phyloP scores from a whole-genome alignment of 2,888 invertebrate species.

The Monochamus alternatus region DNA sequence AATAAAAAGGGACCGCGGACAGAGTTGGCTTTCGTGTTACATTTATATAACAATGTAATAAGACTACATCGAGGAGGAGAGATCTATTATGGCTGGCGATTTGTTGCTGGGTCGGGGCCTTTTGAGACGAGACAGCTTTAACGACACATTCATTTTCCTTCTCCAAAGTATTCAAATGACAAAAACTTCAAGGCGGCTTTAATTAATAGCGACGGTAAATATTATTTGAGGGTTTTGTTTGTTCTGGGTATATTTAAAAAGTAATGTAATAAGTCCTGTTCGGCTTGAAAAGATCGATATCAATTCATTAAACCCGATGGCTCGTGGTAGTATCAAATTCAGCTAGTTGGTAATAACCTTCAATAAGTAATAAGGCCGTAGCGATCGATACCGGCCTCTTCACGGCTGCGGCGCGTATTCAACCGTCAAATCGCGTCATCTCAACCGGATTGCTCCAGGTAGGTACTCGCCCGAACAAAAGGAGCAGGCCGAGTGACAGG shows the following conservation, averaged over 20 bases:
- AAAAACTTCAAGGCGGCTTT: too few relatives aligned
- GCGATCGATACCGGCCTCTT: slow-evolving; percentile 46
- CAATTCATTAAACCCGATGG: slow-evolving; percentile 51
- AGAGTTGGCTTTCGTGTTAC: slow-evolving; percentile 6
- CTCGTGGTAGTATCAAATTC: slow-evolving; percentile 52
- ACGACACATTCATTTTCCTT: not conserved
- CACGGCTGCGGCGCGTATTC: slow-evolving; percentile 47
- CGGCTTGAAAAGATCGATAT: slow-evolving; percentile 39
- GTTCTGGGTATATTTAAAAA: not conserved
- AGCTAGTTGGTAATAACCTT: slow-evolving; percentile 52
- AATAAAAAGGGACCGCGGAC: slow-evolving; percentile 11
- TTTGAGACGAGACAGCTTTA: not conserved
- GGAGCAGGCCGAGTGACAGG: slow-evolving; percentile 34
- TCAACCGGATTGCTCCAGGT: slow-evolving; percentile 55
- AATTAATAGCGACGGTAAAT: too few relatives aligned
- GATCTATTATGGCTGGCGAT: slow-evolving; percentile 3
- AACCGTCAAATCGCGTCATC: slow-evolving; percentile 57
- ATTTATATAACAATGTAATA: slow-evolving; percentile 13
- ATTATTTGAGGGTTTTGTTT: too few relatives aligned
- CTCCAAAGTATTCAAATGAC: not conserved
- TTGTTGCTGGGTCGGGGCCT: not conserved
- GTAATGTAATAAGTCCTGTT: slow-evolving; percentile 27
- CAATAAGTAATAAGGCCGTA: slow-evolving; percentile 59
- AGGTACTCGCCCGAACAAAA: slow-evolving; percentile 54
- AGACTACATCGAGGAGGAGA: not conserved